Evolutionary conservation across 1,140 invertebrate genomes (phyloP).

Genomic region (Trinorchestia longiramus): DNA sequence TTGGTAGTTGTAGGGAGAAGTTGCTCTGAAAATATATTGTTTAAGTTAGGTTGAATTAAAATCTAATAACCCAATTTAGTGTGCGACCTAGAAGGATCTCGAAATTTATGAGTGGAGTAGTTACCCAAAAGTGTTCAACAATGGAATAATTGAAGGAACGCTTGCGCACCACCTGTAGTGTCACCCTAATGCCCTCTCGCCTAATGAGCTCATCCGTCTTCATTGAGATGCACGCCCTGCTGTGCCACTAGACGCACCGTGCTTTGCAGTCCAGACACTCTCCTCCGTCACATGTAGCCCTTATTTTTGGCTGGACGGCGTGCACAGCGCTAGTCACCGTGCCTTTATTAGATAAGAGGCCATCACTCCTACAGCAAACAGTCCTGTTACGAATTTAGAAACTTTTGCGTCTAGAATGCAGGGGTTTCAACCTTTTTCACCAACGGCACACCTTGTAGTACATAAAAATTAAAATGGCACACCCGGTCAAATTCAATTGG

Average conservation of each 20-base stretch:
- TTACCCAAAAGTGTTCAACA: neutral
- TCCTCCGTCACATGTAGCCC: neutral
- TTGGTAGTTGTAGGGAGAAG: no score
- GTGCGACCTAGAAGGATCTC: neutral
- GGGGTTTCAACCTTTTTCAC: no score
- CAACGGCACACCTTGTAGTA: no score
- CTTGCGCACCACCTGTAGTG: neutral
- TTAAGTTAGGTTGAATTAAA: no score
- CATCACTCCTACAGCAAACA: no score
- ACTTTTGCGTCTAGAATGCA: no score
- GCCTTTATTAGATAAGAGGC: no score
- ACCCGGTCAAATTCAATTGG: no score
- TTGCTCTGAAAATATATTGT: no score
- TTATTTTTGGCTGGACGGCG: neutral
- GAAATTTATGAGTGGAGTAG: neutral
- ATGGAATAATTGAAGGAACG: neutral
- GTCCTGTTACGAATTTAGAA: no score
- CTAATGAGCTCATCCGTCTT: constrained; percentile 2
- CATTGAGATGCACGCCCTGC: neutral
- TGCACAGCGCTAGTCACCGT: neutral
- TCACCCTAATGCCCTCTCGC: neutral
- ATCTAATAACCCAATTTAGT: no score
- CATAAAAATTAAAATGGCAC: no score
- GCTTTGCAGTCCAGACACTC: neutral
- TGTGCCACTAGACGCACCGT: neutral